Conservation (phyloP, 2,888 invertebrate genomes). For the Zonitis immaculata region DNA sequence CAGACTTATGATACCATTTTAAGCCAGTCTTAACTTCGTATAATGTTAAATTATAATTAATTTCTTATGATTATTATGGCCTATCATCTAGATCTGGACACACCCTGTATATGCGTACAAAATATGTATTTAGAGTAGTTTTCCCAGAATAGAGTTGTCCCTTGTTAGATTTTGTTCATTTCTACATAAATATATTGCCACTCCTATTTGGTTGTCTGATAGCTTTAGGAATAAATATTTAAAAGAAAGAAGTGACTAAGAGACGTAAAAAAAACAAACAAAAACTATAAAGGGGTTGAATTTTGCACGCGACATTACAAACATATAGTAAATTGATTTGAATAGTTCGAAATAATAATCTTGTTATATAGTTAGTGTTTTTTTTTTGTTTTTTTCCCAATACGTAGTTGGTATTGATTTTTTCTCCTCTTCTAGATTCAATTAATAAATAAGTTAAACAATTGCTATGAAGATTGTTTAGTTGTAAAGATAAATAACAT, state of each 20-base stretch:
- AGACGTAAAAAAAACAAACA: too few relatives aligned
- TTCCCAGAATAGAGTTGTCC: conserved; percentile 11
- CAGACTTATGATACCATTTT: too few relatives aligned
- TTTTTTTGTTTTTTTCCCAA: not conserved
- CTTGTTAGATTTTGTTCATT: conserved; percentile 9
- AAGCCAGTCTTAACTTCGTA: too few relatives aligned
- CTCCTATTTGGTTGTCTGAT: not conserved
- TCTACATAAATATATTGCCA: not conserved
- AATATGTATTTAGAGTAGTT: too few relatives aligned
- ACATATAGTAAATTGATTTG: conserved; percentile 20
- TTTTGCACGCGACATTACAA: conserved; percentile 14
- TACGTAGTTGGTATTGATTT: not conserved
- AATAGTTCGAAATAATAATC: conserved; percentile 11
- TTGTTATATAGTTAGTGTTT: too few relatives aligned
- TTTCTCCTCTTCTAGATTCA: not conserved
- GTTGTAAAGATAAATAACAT: conserved; percentile 11
- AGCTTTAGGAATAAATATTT: too few relatives aligned
- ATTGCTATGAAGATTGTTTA: not conserved
- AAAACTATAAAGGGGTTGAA: not conserved
- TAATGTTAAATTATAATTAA: too few relatives aligned
- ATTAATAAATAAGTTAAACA: conserved; percentile 8
- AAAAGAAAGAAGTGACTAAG: too few relatives aligned
- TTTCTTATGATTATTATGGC: too few relatives aligned
- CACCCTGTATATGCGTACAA: too few relatives aligned
- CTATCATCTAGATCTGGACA: too few relatives aligned